Evolutionary conservation across 2,888 invertebrate species (phyloP).

Genomic region (Papilio protenor): DNA sequence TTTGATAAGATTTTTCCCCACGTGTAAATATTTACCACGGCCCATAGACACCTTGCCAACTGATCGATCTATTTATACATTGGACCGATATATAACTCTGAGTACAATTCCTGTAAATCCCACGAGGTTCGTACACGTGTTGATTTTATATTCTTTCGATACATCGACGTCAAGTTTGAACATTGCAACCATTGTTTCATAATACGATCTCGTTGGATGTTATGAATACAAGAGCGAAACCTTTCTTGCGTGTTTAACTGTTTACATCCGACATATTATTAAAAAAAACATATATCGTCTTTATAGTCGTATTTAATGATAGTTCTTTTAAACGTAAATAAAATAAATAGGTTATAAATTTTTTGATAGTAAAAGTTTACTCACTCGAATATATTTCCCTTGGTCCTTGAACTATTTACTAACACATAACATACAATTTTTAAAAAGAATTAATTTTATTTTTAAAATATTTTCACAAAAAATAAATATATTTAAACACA

Average conservation of each 20-base stretch:
- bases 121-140: conserved; percentile 23
- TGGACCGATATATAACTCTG: neutral
- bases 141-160: conserved; percentile 1
- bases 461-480: neutral
- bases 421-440: conserved; percentile 29
- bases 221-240: conserved; percentile 22
- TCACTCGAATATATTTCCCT: conserved; percentile 54
- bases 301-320: no score
- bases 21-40: conserved; percentile 17
- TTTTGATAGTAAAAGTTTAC: conserved; percentile 47
- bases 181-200: conserved; percentile 28
- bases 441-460: neutral
- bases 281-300: no score
- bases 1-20: conserved; percentile 1
- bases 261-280: conserved; percentile 9
- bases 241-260: conserved; percentile 10
- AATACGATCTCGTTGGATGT: conserved; percentile 34
- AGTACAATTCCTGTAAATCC: conserved; percentile 1
- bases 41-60: neutral
- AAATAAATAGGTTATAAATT: neutral
- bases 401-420: conserved; percentile 51
- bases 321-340: neutral
- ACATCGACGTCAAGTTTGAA: neutral
- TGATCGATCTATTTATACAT: neutral
- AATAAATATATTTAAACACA: conserved; percentile 13